phyloP scores from a whole-genome alignment of 2,888 invertebrate genomes.

The Aplocera efformata region DNA sequence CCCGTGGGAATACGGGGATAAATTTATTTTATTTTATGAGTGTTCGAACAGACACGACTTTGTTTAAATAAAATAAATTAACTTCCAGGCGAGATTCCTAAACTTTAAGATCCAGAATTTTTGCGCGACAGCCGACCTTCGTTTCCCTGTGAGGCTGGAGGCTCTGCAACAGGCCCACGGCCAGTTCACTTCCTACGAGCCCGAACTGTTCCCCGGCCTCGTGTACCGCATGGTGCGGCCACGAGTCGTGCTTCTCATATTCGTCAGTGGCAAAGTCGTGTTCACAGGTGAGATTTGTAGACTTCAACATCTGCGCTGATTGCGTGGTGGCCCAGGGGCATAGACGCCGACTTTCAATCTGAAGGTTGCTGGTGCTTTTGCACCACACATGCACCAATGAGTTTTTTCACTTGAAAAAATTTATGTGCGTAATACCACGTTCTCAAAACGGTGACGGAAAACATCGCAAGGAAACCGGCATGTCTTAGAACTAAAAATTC shows the following conservation, averaged over 20 bases:
- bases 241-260: slow-evolving; percentile 97
- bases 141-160: slow-evolving; percentile 87
- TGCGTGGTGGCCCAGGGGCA: too few species aligned
- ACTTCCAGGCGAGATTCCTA: slow-evolving; percentile 83
- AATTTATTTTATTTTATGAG: too few species aligned
- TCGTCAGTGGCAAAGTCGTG: slow-evolving; percentile 99
- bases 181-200: slow-evolving; percentile 94
- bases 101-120: slow-evolving; percentile 90
- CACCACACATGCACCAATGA: too few species aligned
- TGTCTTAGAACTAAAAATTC: too few species aligned
- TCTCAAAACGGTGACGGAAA: too few species aligned
- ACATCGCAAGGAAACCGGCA: too few species aligned
- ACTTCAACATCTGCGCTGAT: neutral
- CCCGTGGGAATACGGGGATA: too few species aligned
- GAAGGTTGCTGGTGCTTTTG: too few species aligned
- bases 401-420: too few species aligned
- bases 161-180: slow-evolving; percentile 87
- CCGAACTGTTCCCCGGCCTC: slow-evolving; percentile 98
- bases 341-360: too few species aligned
- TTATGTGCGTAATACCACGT: too few species aligned
- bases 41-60: too few species aligned
- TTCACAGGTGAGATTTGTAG: slow-evolving; percentile 85
- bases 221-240: slow-evolving; percentile 99
- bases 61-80: neutral
- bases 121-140: slow-evolving; percentile 87